Evolutionary conservation across 1,140 invertebrate genomes (phyloP).

Genomic region (Asbolus verrucosus): DNA sequence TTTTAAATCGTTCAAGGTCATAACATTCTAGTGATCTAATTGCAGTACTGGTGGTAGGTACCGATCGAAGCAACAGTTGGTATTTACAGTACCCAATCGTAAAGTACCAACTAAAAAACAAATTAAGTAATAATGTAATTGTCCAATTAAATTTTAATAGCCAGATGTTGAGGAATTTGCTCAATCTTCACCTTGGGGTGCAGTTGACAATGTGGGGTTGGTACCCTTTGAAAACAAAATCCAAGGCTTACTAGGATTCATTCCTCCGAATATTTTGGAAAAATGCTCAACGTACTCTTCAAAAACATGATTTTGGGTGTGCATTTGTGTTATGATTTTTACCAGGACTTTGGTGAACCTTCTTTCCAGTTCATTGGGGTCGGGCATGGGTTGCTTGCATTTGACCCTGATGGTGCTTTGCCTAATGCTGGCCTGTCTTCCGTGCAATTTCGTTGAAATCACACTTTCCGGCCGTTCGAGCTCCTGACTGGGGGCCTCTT

Average conservation of each 20-base stretch:
- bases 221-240: background rate
- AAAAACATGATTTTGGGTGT: no score
- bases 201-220: background rate
- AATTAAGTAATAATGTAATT: no score
- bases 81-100: background rate
- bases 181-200: background rate
- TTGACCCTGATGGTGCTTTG: conserved; percentile 80
- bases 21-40: no score
- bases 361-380: conserved; percentile 87
- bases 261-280: no score
- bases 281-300: no score
- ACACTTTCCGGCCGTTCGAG: conserved; percentile 53
- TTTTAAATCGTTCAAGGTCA: no score
- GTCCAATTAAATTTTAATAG: no score
- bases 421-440: conserved; percentile 64
- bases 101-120: no score
- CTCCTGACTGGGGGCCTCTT: conserved; percentile 45
- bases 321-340: no score
- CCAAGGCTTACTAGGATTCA: no score
- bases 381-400: conserved; percentile 89
- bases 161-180: no score
- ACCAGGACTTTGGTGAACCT: conserved; percentile 96
- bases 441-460: conserved; percentile 60
- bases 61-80: background rate
- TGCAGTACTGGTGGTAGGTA: no score